These are phyloP conservation scores for Myoxocephalus aenaeus DNA, from an alignment of 2,797 vertebrate genomes.

Conservation along the genomic window DNA sequence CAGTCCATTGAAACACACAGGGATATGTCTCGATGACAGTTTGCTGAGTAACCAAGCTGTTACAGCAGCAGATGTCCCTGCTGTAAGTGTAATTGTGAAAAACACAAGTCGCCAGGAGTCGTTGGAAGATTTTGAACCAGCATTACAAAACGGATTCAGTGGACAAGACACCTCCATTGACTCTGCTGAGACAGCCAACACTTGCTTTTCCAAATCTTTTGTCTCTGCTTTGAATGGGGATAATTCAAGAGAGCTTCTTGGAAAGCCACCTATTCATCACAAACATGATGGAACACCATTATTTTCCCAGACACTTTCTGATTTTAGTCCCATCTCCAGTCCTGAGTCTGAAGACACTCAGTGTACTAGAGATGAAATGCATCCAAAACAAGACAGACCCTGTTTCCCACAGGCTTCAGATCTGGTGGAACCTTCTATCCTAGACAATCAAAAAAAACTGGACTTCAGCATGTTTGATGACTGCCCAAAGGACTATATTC, in stretches of 20 bases:
- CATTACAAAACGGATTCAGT: slow-evolving; percentile 92
- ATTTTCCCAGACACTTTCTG: slow-evolving; percentile 89
- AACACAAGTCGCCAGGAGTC: slow-evolving; percentile 95
- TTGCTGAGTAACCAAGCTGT: slow-evolving; percentile 84
- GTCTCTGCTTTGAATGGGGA: slow-evolving; percentile 90
- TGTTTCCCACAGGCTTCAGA: slow-evolving; percentile 84
- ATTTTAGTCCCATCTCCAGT: slow-evolving; percentile 94
- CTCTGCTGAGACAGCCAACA: slow-evolving; percentile 73
- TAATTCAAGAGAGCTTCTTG: slow-evolving; percentile 81
- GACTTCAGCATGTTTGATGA: slow-evolving; percentile 89
- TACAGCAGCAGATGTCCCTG: slow-evolving; percentile 86
- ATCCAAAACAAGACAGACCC: slow-evolving; percentile 84
- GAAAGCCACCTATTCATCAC: slow-evolving; percentile 82
- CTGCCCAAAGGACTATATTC: slow-evolving; percentile 85
- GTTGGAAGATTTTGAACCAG: slow-evolving; percentile 82
- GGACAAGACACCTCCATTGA: slow-evolving; percentile 81
- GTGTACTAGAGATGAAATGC: slow-evolving; percentile 80
- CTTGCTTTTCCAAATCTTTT: slow-evolving; percentile 88
- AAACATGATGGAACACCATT: slow-evolving; percentile 86
- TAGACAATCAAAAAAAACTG: slow-evolving; percentile 79
- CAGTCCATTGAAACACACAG: slow-evolving; percentile 88
- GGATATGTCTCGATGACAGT: slow-evolving; percentile 90
- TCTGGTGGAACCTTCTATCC: slow-evolving; percentile 81
- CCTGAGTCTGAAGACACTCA: slow-evolving; percentile 88
- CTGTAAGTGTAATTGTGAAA: slow-evolving; percentile 96